A percentile compares a stretch with the other conserved stretches of the same genome.
These are phyloP conservation scores for Shinisaurus crocodilurus DNA, from an alignment of 2,113 vertebrate genomes.

Conservation along the genomic window DNA sequence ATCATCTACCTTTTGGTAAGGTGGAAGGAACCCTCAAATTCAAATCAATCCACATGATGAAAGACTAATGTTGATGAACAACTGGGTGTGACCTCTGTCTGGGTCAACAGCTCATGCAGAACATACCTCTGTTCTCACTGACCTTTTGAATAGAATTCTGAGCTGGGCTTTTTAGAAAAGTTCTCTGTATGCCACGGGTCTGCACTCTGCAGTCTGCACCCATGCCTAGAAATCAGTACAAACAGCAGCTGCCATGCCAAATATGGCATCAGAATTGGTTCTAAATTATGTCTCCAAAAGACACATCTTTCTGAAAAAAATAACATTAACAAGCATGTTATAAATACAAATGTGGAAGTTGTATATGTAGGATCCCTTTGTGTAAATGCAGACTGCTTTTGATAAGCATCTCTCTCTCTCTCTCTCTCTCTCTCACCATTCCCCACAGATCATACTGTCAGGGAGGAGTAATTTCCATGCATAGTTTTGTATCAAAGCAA, in stretches of 20 bases:
- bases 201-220: background rate
- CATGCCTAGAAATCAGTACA: background rate
- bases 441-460: background rate
- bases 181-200: background rate
- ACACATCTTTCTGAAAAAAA: background rate
- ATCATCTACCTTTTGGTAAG: too few species aligned
- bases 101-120: background rate
- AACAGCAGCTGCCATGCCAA: background rate
- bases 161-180: background rate
- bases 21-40: background rate
- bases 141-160: background rate
- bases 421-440: too few species aligned
- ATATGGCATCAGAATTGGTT: background rate
- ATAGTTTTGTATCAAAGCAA: background rate
- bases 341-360: background rate
- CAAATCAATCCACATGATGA: background rate
- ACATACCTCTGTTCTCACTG: background rate
- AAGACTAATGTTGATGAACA: background rate
- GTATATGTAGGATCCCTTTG: too few species aligned
- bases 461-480: background rate
- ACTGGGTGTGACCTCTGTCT: background rate
- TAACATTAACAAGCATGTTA: background rate
- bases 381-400: background rate
- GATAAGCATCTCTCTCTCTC: too few species aligned
- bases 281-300: background rate